A percentile compares a stretch with the other conserved stretches of the same genome.
These are phyloP conservation scores for Aphaenogaster rudis DNA, from an alignment of 1,140 invertebrate genomes.

Conservation along the genomic window DNA sequence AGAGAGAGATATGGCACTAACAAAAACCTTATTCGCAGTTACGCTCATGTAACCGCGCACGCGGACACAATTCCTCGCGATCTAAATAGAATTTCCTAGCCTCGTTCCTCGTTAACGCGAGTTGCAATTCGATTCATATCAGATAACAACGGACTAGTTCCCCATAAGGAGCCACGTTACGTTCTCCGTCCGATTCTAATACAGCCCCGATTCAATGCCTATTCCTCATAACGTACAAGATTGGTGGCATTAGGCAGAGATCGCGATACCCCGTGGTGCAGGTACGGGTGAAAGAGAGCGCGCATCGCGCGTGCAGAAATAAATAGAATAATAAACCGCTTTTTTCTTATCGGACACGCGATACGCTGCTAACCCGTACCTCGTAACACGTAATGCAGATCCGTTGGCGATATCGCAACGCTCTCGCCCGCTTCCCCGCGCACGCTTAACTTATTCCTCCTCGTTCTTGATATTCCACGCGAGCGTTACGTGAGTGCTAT, in stretches of 20 bases:
- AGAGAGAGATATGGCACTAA: neutral
- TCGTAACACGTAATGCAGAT: slow-evolving; percentile 65
- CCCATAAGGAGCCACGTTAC: slow-evolving; percentile 20
- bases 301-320: slow-evolving; percentile 24
- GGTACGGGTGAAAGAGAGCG: neutral
- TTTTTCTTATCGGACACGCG: slow-evolving; percentile 70
- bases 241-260: slow-evolving; percentile 34
- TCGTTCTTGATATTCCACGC: slow-evolving; percentile 55
- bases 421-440: neutral
- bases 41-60: neutral
- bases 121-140: slow-evolving; percentile 34
- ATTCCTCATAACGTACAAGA: slow-evolving; percentile 63
- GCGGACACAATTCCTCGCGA: slow-evolving; percentile 18
- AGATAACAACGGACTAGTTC: slow-evolving; percentile 57
- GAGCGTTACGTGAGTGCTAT: slow-evolving; percentile 49
- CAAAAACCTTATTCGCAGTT: neutral
- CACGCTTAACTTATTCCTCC: slow-evolving; percentile 32
- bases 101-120: slow-evolving; percentile 36
- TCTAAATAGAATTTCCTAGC: neutral
- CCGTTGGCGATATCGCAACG: slow-evolving; percentile 49
- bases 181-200: slow-evolving; percentile 50
- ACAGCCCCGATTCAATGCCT: slow-evolving; percentile 34
- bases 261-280: slow-evolving; percentile 60
- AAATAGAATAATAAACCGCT: slow-evolving; percentile 72
- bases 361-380: slow-evolving; percentile 64